Evolutionary conservation across 2,888 invertebrate genomes (phyloP), one percentile per base, ranked within the genome.

Genomic region (Cosmia pyralina): DNA sequence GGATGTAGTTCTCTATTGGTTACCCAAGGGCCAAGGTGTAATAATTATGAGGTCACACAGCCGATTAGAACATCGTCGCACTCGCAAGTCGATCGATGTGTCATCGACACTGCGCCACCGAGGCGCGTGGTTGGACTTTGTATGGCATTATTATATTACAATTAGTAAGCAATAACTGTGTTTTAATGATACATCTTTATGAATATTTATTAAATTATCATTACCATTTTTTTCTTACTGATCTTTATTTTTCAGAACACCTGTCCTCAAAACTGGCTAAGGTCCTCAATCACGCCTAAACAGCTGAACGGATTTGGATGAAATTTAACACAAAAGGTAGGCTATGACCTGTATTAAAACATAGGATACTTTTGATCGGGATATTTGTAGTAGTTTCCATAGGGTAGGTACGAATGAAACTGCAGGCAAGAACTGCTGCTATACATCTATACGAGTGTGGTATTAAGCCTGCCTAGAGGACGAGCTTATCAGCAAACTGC

Each of bases 121-220:
- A 7, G 46, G 58, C 52, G 63, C 68, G 66, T 70, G 75, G 46
- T 46, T 75, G 71, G 82, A 83, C 84, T 83, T 82, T 67, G 66
- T 65, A 77, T 77, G 15, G 13, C 70, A 71, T 64, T 66, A 82
- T 82, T 73, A 79, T 65, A 57, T 76, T 62, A 41, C 74, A 64
- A 77, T 81, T 84, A 79, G 64, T 72, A 73, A 28, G 65, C 74
- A 69, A 67, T 76, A 78, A 77, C 62, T 81, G 60, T 75, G 55
- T 65, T 73, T 71, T 69, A 62, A 80, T 77, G 19, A 50, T 28
- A n/a, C 13, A 1, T 46, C 22, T 72, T 70, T 53, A 75, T 73
- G 15, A 77, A 68, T 77, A 72, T 68, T 75, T 58, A 69, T 62
- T 46, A 38, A 44, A 22, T 19, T 44, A 34, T 50, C n/a, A 15